Evolutionary conservation across 37 sponge, comb jelly and placozoan genomes (phyloP).

Genomic region (Mnemiopsis leidyi): DNA sequence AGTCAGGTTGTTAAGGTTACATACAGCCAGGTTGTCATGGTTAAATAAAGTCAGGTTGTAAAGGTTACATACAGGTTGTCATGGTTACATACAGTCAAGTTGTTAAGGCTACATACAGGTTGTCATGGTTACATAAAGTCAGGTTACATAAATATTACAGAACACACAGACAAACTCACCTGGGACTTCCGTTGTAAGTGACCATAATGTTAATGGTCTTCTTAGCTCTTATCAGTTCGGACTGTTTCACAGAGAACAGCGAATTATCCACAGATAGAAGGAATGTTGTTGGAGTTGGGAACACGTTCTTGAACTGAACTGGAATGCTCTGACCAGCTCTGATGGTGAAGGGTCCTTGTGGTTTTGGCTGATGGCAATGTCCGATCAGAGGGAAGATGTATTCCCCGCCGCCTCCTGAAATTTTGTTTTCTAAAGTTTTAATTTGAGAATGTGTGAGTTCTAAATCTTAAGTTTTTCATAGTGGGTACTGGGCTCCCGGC

Average conservation of each 20-base stretch:
- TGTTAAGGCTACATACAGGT: too few relatives aligned
- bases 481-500: too few relatives aligned
- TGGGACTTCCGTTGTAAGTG: conserved; percentile 72
- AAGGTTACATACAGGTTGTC: too few relatives aligned
- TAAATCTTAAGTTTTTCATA: too few relatives aligned
- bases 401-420: conserved; percentile 83
- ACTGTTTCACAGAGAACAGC: conserved; percentile 77
- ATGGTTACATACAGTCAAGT: too few relatives aligned
- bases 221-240: conserved; percentile 81
- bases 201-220: conserved; percentile 86
- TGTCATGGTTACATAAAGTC: too few relatives aligned
- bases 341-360: conserved; percentile 92
- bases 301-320: conserved; percentile 94
- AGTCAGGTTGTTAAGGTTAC: too few relatives aligned
- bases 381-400: conserved; percentile 89
- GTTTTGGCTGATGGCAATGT: conserved; percentile 89
- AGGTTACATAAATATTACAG: too few relatives aligned
- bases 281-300: conserved; percentile 78
- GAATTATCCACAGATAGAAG: conserved; percentile 83
- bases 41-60: too few relatives aligned
- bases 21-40: too few relatives aligned
- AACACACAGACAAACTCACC: conserved; percentile 68
- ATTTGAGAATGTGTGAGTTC: too few relatives aligned
- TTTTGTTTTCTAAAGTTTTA: too few relatives aligned
- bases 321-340: conserved; percentile 79